Conservation (phyloP, 2,888 invertebrate species). For the Epinotia nisella region DNA sequence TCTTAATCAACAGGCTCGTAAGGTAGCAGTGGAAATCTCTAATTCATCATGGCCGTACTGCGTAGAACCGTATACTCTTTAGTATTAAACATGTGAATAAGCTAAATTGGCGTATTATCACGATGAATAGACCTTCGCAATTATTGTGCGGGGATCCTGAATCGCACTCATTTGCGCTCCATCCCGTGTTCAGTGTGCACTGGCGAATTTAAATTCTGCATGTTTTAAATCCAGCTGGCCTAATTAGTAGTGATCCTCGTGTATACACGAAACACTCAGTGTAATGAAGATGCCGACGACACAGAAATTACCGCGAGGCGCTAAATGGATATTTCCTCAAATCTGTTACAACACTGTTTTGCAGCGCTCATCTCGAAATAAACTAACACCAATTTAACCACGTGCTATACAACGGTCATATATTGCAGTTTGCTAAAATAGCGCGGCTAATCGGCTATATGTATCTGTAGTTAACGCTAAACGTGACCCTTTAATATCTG, state of each 20-base stretch:
- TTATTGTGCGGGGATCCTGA: slow-evolving; percentile 1
- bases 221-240: slow-evolving; percentile 39
- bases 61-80: not conserved
- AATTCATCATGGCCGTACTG: not conserved
- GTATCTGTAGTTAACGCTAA: slow-evolving; percentile 15
- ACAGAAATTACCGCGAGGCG: slow-evolving; percentile 57
- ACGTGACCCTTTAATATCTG: not conserved
- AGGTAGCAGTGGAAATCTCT: not conserved
- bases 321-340: slow-evolving; percentile 72
- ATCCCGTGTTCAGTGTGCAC: slow-evolving; percentile 13
- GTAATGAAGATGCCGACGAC: slow-evolving; percentile 60
- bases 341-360: slow-evolving; percentile 66
- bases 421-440: slow-evolving; percentile 22
- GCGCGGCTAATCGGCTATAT: not conserved
- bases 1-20: slow-evolving; percentile 17
- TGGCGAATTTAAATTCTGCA: slow-evolving; percentile 29
- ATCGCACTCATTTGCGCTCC: slow-evolving; percentile 31
- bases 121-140: slow-evolving; percentile 4
- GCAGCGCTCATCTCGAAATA: slow-evolving; percentile 63
- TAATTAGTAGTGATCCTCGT: slow-evolving; percentile 49
- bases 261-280: slow-evolving; percentile 47
- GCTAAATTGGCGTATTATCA: slow-evolving; percentile 14
- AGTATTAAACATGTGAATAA: slow-evolving; percentile 10
- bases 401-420: slow-evolving; percentile 49
- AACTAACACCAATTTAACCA: slow-evolving; percentile 65